A percentile compares a stretch with the other conserved stretches of the same genome.
phyloP scores from a whole-genome alignment of 2,797 vertebrate species.

The Gymnodraco acuticeps region DNA sequence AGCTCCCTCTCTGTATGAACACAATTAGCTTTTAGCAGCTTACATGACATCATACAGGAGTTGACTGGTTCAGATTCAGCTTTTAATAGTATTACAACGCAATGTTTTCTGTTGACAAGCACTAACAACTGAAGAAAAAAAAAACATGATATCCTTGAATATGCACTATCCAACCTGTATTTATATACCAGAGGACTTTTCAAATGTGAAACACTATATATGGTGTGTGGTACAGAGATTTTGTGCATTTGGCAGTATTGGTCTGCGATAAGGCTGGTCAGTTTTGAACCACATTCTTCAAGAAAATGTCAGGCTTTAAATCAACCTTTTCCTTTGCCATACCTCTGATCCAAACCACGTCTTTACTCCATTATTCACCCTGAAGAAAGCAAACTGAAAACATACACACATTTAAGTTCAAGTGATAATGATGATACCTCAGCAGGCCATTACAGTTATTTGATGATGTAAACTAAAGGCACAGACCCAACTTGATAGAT shows the following conservation, averaged over 20 bases:
- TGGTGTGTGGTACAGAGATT: not conserved
- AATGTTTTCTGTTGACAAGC: constrained; percentile 1
- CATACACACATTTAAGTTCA: not conserved
- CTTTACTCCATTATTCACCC: not conserved
- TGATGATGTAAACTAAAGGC: not conserved
- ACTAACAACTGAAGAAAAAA: not conserved
- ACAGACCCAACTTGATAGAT: not conserved
- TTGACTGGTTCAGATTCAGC: not conserved
- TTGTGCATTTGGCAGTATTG: not conserved
- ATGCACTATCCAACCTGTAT: not conserved
- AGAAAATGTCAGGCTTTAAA: constrained; percentile 21
- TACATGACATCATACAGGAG: not conserved
- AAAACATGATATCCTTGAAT: not conserved
- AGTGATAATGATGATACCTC: not conserved
- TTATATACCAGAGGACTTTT: not conserved
- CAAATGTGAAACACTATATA: constrained; percentile 9
- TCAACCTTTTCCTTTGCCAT: not conserved
- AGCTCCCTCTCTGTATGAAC: not conserved
- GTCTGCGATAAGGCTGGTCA: not conserved
- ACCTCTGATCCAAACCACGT: not conserved
- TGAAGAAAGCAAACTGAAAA: not conserved
- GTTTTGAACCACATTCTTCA: not conserved
- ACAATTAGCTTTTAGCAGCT: not conserved
- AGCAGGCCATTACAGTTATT: not conserved
- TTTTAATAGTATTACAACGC: not conserved